These are phyloP conservation scores for Urocolius indicus DNA, from an alignment of 2,113 vertebrate species.

Conservation along the genomic window DNA sequence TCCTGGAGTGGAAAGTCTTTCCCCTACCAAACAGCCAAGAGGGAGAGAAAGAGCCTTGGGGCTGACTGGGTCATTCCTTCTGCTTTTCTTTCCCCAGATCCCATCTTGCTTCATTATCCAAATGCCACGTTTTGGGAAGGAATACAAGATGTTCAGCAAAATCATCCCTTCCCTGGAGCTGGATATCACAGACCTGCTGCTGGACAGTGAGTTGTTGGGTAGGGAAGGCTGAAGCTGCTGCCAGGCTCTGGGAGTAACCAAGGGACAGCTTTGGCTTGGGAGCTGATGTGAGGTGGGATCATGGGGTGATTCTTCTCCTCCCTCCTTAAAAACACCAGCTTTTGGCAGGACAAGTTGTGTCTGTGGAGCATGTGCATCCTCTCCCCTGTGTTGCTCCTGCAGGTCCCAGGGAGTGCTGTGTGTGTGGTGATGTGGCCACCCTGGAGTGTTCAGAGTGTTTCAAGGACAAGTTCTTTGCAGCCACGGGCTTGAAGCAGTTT, in stretches of 20 bases:
- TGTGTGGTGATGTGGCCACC: slow-evolving; percentile 81
- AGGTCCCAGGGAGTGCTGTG: slow-evolving; percentile 87
- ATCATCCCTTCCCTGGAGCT: slow-evolving; percentile 89
- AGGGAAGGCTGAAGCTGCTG: not conserved
- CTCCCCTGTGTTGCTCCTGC: not conserved
- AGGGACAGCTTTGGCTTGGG: not conserved
- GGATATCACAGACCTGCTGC: slow-evolving; percentile 87
- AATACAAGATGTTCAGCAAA: slow-evolving; percentile 94
- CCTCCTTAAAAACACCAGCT: not conserved
- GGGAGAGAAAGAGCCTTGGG: not conserved
- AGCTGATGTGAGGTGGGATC: not conserved
- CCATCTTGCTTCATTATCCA: slow-evolving; percentile 92
- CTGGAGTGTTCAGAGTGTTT: slow-evolving; percentile 85
- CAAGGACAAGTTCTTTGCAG: slow-evolving; percentile 78
- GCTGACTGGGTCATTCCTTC: not conserved
- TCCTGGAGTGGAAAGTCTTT: not conserved
- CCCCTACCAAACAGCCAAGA: not conserved
- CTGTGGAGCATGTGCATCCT: not conserved
- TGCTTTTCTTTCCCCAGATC: slow-evolving; percentile 67
- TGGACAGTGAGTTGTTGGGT: slow-evolving; percentile 78
- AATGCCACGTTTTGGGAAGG: slow-evolving; percentile 92
- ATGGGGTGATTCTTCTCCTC: not conserved
- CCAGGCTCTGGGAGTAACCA: not conserved
- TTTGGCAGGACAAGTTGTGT: not conserved
- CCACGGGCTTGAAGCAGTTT: slow-evolving; percentile 84